These are phyloP conservation scores for Hyla sarda DNA, from an alignment of 2,113 vertebrate species.

Conservation along the genomic window DNA sequence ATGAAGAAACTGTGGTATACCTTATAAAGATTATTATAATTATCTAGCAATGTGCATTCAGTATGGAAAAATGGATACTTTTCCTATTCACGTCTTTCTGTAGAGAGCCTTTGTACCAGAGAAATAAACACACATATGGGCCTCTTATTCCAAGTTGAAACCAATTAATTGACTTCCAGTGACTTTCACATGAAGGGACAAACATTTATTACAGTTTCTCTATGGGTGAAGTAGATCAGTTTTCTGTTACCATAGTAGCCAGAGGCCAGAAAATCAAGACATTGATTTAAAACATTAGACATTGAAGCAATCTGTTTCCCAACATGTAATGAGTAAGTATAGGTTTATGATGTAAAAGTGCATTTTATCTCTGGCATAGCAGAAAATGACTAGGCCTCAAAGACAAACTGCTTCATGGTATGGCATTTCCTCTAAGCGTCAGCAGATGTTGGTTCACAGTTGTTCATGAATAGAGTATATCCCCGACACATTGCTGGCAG, in stretches of 20 bases:
- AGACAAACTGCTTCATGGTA: slow-evolving; percentile 6
- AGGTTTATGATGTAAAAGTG: slow-evolving; percentile 4
- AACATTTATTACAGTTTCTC: background rate
- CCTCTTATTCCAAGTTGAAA: background rate
- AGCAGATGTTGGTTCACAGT: background rate
- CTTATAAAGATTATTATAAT: too few relatives aligned
- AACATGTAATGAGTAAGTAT: slow-evolving; percentile 15
- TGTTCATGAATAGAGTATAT: background rate
- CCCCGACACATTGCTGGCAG: background rate
- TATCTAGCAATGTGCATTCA: too few relatives aligned
- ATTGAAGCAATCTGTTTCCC: background rate
- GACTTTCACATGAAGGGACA: background rate
- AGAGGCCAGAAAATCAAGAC: background rate
- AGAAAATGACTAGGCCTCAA: slow-evolving; percentile 11
- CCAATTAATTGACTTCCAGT: background rate
- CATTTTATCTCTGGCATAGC: background rate
- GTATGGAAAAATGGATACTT: too few relatives aligned
- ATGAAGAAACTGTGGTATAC: too few relatives aligned
- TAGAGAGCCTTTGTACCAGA: background rate
- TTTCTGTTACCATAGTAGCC: slow-evolving; percentile 27
- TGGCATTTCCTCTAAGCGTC: slow-evolving; percentile 10
- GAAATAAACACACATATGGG: background rate
- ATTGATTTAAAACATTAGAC: slow-evolving; percentile 27
- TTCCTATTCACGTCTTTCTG: too few relatives aligned
- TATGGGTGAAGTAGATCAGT: background rate